These are phyloP conservation scores for Ochropleura plecta DNA, from an alignment of 2,888 invertebrate species.

Conservation along the genomic window DNA sequence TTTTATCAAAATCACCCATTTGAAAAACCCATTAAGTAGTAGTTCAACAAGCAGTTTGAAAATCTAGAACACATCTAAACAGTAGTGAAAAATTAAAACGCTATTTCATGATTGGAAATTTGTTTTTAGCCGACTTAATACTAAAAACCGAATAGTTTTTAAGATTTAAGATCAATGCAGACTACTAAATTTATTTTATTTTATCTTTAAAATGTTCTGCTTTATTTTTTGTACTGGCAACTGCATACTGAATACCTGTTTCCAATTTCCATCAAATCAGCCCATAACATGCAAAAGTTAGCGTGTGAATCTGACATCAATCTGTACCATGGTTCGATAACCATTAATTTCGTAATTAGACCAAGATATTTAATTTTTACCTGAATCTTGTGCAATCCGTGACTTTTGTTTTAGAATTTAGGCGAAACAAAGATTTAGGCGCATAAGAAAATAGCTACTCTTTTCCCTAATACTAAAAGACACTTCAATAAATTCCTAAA, in stretches of 20 bases:
- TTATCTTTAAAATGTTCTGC: no score
- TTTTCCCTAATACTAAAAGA: neutral
- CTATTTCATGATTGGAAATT: neutral
- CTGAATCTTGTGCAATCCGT: conserved; percentile 32
- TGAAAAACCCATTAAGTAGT: no score
- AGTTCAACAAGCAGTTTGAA: no score
- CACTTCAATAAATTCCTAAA: neutral
- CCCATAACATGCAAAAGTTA: neutral
- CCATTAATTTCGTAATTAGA: conserved; percentile 22
- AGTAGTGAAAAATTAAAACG: neutral
- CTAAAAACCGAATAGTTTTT: no score
- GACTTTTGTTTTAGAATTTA: conserved; percentile 13
- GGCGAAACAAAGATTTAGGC: conserved; percentile 16
- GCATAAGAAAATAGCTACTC: no score
- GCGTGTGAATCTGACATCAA: conserved; percentile 4
- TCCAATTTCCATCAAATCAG: neutral
- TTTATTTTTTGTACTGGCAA: neutral
- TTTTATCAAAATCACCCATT: no score
- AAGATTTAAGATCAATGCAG: no score
- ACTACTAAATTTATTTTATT: no score
- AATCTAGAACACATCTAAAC: no score
- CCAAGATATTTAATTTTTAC: conserved; percentile 10
- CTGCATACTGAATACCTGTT: neutral
- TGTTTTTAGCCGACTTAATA: neutral
- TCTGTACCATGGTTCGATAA: conserved; percentile 3